Evolutionary conservation across 2,888 invertebrate genomes (phyloP).

Genomic region (Autographa pulchrina): DNA sequence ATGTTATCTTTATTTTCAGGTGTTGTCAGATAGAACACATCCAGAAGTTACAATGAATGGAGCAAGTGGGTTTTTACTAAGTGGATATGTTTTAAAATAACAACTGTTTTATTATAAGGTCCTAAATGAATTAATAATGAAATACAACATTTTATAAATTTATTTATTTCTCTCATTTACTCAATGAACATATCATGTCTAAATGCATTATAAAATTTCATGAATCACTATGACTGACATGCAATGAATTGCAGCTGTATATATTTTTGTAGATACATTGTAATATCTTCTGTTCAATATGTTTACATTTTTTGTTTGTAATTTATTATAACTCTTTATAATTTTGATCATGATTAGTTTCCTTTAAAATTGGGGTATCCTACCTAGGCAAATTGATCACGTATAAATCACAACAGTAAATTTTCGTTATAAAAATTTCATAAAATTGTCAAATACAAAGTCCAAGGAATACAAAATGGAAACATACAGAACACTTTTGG

Average conservation of each 20-base stretch:
- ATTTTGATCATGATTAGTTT: slow-evolving; percentile 39
- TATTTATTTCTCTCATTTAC: slow-evolving; percentile 78
- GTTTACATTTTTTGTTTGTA: slow-evolving; percentile 28
- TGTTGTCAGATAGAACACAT: slow-evolving; percentile 96
- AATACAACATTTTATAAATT: slow-evolving; percentile 68
- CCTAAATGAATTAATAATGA: slow-evolving; percentile 54
- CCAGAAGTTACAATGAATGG: slow-evolving; percentile 97
- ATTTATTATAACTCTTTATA: slow-evolving; percentile 34
- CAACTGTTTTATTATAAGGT: slow-evolving; percentile 16
- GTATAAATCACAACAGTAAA: slow-evolving; percentile 59
- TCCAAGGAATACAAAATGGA: slow-evolving; percentile 56
- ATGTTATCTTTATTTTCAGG: slow-evolving; percentile 68
- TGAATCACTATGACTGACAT: slow-evolving; percentile 72
- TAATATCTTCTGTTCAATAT: slow-evolving; percentile 25
- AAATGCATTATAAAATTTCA: slow-evolving; percentile 79
- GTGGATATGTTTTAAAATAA: slow-evolving; percentile 90
- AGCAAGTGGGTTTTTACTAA: slow-evolving; percentile 96
- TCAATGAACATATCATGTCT: slow-evolving; percentile 80
- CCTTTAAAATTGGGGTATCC: slow-evolving; percentile 51
- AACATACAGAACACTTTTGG: slow-evolving; percentile 47
- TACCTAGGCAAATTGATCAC: slow-evolving; percentile 52
- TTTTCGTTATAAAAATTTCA: slow-evolving; percentile 57
- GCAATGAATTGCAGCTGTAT: slow-evolving; percentile 64
- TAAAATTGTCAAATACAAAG: slow-evolving; percentile 55
- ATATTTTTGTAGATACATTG: slow-evolving; percentile 51